Evolutionary conservation across 1,140 invertebrate species (phyloP), one percentile per base, ranked within the genome.

Genomic region (Oncopeltus fasciatus): DNA sequence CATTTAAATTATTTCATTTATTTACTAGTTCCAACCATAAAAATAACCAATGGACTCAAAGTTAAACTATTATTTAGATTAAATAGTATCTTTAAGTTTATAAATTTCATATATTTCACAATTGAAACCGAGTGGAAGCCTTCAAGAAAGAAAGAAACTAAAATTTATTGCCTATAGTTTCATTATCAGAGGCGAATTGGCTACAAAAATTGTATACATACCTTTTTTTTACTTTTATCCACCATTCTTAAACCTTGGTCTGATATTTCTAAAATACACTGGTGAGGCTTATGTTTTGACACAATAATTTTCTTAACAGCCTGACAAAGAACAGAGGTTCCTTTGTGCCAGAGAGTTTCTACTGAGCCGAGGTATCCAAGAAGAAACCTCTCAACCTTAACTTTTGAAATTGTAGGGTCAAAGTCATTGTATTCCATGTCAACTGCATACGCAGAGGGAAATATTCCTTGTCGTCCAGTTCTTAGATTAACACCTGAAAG

Each of bases 401-500:
- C 84, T 76, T 90, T 85, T 65, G 88, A 83, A 68, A 83, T 84
- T 63, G 85, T 81, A 29, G 91, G 88, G 76, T 95, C 91, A 70
- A 93, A 93, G 67, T 94, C 90, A 70, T 88, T 90, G 74, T 96
- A 95, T 67, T 96, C 92, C 73, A 96, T 85, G 70, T 98, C 94
- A 2, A 94, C 93, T 5, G 92, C 92, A 72, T 97, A 96, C 16
- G 95, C 93, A 53, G 91, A 91, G 1, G 95, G 95, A 72, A 98
- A 98, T 57, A 97, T 94, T 12, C 95, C 95, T 76, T 90, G 86
- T 60, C 89, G 80, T 24, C 91, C 90, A 0, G 92, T 93, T 66
- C 93, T 78, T 53, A 98, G 74, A 77, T 98, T 98, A 0, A 96
- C 90, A 44, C 91, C 90, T 92, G 69, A 60, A 74, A 70, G 18